These are phyloP conservation scores for Tinamus major DNA, from an alignment of 2,797 vertebrate genomes.

Conservation along the genomic window DNA sequence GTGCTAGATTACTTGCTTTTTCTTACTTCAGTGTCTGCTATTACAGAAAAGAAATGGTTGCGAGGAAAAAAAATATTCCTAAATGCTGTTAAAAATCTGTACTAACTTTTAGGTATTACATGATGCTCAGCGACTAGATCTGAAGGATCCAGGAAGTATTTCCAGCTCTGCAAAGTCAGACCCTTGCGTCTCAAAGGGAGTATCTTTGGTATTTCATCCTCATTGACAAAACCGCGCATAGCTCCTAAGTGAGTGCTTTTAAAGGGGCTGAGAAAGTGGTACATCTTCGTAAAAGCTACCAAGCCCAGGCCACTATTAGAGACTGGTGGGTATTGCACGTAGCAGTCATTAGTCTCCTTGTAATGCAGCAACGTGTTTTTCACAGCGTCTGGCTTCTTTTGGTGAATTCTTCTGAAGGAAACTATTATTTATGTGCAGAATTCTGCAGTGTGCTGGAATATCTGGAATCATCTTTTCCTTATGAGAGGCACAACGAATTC, in stretches of 20 bases:
- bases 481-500: slow-evolving; percentile 10
- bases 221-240: neutral
- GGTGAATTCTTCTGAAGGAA: neutral
- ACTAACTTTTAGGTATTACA: neutral
- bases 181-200: neutral
- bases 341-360: neutral
- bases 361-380: neutral
- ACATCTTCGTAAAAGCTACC: neutral
- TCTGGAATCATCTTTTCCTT: neutral
- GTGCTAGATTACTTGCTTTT: neutral
- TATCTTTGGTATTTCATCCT: neutral
- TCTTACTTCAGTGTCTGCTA: neutral
- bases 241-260: neutral
- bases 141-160: neutral
- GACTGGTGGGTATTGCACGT: neutral
- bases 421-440: slow-evolving; percentile 7
- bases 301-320: neutral
- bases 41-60: neutral
- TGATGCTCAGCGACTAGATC: neutral
- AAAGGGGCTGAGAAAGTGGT: neutral
- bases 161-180: neutral
- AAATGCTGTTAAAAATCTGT: neutral
- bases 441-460: neutral
- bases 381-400: neutral
- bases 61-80: neutral